Percentiles rank a stretch among this genome's conserved stretches.
phyloP scores from a whole-genome alignment of 2,888 invertebrate genomes.

The Iselma pallidipennis region DNA sequence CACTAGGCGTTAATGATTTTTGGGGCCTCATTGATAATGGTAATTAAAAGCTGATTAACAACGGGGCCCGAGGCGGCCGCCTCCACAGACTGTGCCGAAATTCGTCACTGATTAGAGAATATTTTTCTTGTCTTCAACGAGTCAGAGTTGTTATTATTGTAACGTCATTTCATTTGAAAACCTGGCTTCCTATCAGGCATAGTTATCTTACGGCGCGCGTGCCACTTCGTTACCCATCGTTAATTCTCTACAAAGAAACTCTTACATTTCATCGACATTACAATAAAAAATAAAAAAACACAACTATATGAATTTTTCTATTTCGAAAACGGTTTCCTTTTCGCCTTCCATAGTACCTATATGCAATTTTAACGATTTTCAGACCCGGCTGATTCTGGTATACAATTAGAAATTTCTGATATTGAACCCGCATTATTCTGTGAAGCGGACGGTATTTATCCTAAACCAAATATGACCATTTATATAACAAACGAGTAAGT shows the following conservation, averaged over 20 bases:
- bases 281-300: too few relatives aligned
- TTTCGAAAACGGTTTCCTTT: neutral
- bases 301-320: neutral
- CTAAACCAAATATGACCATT: slow-evolving; percentile 58
- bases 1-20: too few relatives aligned
- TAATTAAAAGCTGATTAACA: too few relatives aligned
- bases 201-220: slow-evolving; percentile 35
- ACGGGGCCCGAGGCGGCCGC: too few relatives aligned
- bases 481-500: slow-evolving; percentile 45
- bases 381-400: slow-evolving; percentile 11
- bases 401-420: slow-evolving; percentile 8
- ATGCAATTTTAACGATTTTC: neutral
- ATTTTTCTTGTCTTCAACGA: too few relatives aligned
- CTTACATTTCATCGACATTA: neutral
- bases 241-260: slow-evolving; percentile 40
- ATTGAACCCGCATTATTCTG: slow-evolving; percentile 48
- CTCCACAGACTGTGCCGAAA: too few relatives aligned
- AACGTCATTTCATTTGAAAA: neutral
- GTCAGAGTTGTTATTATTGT: slow-evolving; percentile 5
- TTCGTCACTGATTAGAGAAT: too few relatives aligned
- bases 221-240: slow-evolving; percentile 45
- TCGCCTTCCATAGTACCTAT: too few relatives aligned
- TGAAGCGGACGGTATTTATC: slow-evolving; percentile 61
- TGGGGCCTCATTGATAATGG: too few relatives aligned
- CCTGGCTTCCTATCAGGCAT: neutral